Percentiles rank a stretch among this genome's conserved stretches.
These are phyloP conservation scores for Pelagia noctiluca DNA, from an alignment of 30 jellyfish, hydroid and myxozoan genomes.

Conservation along the genomic window DNA sequence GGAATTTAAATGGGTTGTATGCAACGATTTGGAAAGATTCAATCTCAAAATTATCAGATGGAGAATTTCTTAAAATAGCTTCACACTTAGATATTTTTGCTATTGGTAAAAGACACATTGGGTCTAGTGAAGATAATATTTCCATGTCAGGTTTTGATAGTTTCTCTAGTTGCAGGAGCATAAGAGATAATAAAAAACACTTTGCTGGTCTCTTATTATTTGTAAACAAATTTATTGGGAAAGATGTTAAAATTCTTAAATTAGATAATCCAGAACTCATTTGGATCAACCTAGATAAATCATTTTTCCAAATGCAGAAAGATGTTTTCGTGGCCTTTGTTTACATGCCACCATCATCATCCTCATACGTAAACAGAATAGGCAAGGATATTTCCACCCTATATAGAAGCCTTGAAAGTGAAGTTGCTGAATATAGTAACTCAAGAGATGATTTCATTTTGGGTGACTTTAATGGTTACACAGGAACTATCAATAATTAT, in stretches of 20 bases:
- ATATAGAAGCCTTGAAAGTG: not conserved
- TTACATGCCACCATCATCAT: not conserved
- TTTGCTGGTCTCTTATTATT: not conserved
- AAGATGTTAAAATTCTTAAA: not conserved
- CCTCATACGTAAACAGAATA: not conserved
- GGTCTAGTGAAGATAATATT: not conserved
- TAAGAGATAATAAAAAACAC: not conserved
- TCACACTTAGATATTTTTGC: not conserved
- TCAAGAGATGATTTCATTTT: not conserved
- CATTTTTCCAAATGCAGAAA: too few relatives aligned
- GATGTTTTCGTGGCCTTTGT: not conserved
- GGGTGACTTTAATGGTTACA: not conserved
- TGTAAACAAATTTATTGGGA: not conserved
- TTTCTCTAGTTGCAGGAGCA: not conserved
- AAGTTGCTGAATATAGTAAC: not conserved
- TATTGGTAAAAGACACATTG: not conserved
- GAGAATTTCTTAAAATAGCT: not conserved
- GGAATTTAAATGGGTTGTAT: not conserved
- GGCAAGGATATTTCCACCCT: not conserved
- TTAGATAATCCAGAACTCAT: not conserved
- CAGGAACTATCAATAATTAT: not conserved
- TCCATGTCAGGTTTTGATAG: not conserved
- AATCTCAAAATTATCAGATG: not conserved
- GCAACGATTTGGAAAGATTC: not conserved
- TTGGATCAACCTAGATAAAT: not conserved